Percentiles rank a stretch among this genome's conserved stretches.
Conservation (phyloP, 2,888 invertebrate species). For the Morinoia aosen region DNA sequence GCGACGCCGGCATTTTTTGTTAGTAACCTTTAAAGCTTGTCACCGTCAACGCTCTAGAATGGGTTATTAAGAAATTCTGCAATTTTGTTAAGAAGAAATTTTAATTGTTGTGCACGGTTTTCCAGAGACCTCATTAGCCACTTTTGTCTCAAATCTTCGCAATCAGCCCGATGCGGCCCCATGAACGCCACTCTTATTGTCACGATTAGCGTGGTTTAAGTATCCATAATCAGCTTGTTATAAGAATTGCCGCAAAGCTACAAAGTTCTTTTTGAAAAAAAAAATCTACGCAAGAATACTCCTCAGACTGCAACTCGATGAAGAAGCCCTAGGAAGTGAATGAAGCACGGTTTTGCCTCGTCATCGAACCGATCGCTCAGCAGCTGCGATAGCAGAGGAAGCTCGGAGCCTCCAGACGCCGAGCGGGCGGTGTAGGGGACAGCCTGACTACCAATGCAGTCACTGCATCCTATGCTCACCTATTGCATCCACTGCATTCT, state of each 20-base stretch:
- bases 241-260: neutral
- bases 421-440: neutral
- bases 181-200: neutral
- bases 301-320: neutral
- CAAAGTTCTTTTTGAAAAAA: neutral
- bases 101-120: neutral
- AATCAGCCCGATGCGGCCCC: neutral
- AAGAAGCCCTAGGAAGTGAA: neutral
- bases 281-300: neutral
- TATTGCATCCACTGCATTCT: too few species aligned
- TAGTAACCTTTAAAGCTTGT: neutral
- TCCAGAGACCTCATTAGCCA: neutral
- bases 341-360: neutral
- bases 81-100: neutral
- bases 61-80: neutral
- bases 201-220: neutral
- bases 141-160: neutral
- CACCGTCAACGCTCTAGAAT: neutral
- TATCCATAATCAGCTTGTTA: neutral
- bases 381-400: neutral
- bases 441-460: too few species aligned
- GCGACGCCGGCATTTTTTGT: neutral
- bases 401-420: neutral
- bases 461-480: too few species aligned
- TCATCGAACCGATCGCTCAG: neutral